These are phyloP conservation scores for Tenebrio molitor DNA, from an alignment of 1,140 invertebrate species.

Conservation along the genomic window DNA sequence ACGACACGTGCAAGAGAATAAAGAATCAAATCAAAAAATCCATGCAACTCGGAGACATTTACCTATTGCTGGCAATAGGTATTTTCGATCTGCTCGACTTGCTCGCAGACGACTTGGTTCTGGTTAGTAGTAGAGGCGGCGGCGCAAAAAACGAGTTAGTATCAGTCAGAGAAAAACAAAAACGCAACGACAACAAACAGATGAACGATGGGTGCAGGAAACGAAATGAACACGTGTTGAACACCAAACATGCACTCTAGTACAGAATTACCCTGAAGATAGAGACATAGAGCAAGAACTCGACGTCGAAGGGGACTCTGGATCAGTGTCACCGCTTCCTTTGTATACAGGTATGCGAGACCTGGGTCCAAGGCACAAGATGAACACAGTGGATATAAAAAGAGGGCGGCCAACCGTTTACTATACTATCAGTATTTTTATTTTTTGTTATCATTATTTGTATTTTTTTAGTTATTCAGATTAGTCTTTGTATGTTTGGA, in stretches of 20 bases:
- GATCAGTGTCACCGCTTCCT: slow-evolving; percentile 62
- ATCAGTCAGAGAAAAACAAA: slow-evolving; percentile 16
- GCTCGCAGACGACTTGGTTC: slow-evolving; percentile 59
- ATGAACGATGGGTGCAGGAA: slow-evolving; percentile 14
- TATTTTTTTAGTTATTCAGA: no score
- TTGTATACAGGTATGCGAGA: slow-evolving; percentile 66
- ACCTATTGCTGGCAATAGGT: slow-evolving; percentile 62
- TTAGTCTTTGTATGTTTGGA: no score
- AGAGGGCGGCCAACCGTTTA: slow-evolving; percentile 28
- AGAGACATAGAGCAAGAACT: slow-evolving; percentile 65
- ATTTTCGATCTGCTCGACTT: slow-evolving; percentile 61
- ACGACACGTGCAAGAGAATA: slow-evolving; percentile 2
- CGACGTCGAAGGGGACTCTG: slow-evolving; percentile 65
- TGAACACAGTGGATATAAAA: neutral
- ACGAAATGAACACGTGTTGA: slow-evolving; percentile 6
- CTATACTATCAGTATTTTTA: no score
- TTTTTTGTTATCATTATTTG: no score
- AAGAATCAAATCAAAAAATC: slow-evolving; percentile 10
- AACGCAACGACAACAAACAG: no score
- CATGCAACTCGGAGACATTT: no score
- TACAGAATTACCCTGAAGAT: slow-evolving; percentile 65
- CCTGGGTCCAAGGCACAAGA: slow-evolving; percentile 51
- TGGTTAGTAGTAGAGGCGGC: slow-evolving; percentile 58
- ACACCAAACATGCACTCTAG: slow-evolving; percentile 18
- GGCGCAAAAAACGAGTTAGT: slow-evolving; percentile 53